Evolutionary conservation across 2,888 invertebrate genomes (phyloP).

Genomic region (Conchocele bisecta): DNA sequence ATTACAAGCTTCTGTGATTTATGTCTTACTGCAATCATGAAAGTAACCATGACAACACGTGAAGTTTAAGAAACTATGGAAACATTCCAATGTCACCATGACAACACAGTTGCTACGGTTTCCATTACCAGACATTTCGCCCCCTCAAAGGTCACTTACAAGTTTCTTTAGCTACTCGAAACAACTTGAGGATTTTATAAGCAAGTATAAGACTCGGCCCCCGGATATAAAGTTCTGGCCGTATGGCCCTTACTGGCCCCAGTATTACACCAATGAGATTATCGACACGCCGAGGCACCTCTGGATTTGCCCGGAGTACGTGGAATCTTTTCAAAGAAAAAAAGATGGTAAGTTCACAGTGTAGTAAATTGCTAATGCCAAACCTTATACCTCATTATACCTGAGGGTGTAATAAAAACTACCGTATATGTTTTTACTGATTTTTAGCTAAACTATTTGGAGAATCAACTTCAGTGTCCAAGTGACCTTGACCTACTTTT

Average conservation of each 20-base stretch:
- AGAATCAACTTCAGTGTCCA: too few species aligned
- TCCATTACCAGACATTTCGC: conserved; percentile 26
- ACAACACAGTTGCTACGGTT: conserved; percentile 41
- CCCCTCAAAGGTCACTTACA: conserved; percentile 53
- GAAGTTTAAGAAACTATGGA: conserved; percentile 1
- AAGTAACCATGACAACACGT: too few species aligned
- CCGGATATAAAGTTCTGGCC: conserved; percentile 80
- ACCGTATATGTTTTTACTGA: too few species aligned
- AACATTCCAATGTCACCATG: conserved; percentile 19
- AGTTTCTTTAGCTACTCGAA: conserved; percentile 71
- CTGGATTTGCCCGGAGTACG: conserved; percentile 45
- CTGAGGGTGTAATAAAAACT: too few species aligned
- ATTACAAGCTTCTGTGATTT: too few species aligned
- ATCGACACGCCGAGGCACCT: conserved; percentile 70
- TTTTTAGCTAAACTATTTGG: too few species aligned
- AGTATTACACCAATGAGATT: conserved; percentile 67
- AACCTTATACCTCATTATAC: too few species aligned
- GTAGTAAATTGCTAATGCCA: too few species aligned
- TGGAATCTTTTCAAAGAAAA: conserved; percentile 63
- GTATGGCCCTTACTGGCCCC: conserved; percentile 80
- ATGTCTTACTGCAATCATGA: too few species aligned
- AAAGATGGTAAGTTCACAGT: conserved; percentile 59
- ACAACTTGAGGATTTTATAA: conserved; percentile 76
- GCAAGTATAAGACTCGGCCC: conserved; percentile 73
- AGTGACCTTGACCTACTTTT: too few species aligned